A percentile compares a stretch with the other conserved stretches of the same genome.
Evolutionary conservation across 2,797 vertebrate genomes (phyloP).

Genomic region (Fratercula arctica): DNA sequence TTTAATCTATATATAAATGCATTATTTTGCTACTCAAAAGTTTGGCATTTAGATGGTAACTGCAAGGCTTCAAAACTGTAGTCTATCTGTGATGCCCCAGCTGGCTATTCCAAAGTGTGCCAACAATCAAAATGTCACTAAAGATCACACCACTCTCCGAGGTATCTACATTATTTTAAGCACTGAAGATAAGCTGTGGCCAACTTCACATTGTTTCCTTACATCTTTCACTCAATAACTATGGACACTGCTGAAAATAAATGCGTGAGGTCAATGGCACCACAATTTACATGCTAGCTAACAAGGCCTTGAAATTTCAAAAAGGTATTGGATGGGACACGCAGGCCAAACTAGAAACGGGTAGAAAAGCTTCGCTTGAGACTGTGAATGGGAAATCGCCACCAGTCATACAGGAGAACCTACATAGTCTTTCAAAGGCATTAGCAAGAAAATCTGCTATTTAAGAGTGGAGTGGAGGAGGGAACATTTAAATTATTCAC

Average conservation of each 20-base stretch:
- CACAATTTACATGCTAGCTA: not conserved
- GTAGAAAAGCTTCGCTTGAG: not conserved
- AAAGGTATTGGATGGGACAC: not conserved
- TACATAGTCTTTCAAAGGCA: not conserved
- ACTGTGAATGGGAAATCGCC: not conserved
- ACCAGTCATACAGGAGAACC: not conserved
- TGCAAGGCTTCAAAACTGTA: constrained; percentile 40
- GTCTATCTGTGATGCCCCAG: constrained; percentile 38
- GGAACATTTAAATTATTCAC: not conserved
- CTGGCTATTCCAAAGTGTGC: constrained; percentile 41
- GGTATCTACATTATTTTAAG: constrained; percentile 75
- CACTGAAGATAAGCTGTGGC: constrained; percentile 68
- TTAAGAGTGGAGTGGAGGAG: not conserved
- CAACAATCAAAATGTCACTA: constrained; percentile 60
- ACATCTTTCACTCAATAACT: constrained; percentile 48
- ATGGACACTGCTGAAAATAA: constrained; percentile 68
- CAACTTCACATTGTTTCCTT: constrained; percentile 69
- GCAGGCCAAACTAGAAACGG: not conserved
- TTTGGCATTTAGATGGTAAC: constrained; percentile 21
- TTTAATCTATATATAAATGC: constrained; percentile 47
- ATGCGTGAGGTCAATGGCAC: constrained; percentile 15
- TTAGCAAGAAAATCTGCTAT: not conserved
- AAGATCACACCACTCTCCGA: constrained; percentile 60
- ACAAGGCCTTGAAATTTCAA: not conserved
- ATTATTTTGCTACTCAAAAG: constrained; percentile 30